These are phyloP conservation scores for Thyatira batis DNA, from an alignment of 2,888 invertebrate genomes.

Conservation along the genomic window DNA sequence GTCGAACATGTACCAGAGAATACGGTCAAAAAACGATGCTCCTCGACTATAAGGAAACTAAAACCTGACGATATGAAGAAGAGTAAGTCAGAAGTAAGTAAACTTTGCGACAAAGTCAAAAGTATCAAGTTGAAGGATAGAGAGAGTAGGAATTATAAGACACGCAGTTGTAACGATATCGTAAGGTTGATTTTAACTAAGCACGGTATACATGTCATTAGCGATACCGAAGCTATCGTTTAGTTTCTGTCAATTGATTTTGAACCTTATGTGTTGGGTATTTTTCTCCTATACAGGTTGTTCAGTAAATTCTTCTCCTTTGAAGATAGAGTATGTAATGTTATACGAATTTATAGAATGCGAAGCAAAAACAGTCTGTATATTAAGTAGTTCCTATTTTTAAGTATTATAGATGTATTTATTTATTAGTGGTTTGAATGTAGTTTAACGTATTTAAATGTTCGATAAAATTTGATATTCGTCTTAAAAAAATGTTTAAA, in stretches of 20 bases:
- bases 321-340: not conserved
- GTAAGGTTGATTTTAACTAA: conserved; percentile 89
- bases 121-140: conserved; percentile 70
- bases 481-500: not conserved
- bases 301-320: not conserved
- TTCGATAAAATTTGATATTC: not conserved
- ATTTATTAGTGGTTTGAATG: not conserved
- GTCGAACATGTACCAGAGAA: conserved; percentile 44
- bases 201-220: conserved; percentile 90
- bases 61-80: conserved; percentile 70
- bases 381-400: not conserved
- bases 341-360: not conserved
- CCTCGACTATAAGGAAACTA: conserved; percentile 67
- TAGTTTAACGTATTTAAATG: not conserved
- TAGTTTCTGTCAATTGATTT: conserved; percentile 29
- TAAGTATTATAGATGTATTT: not conserved
- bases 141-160: conserved; percentile 62
- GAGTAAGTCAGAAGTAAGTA: conserved; percentile 77
- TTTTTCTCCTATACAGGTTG: not conserved
- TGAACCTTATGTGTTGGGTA: not conserved
- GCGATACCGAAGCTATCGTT: conserved; percentile 89
- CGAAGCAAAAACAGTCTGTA: not conserved
- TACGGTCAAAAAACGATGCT: conserved; percentile 63
- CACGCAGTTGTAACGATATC: conserved; percentile 81
- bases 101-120: conserved; percentile 73